Percentiles rank a stretch among this genome's conserved stretches.
Conservation (phyloP, 1,140 invertebrate species). For the Maconellicoccus hirsutus region DNA sequence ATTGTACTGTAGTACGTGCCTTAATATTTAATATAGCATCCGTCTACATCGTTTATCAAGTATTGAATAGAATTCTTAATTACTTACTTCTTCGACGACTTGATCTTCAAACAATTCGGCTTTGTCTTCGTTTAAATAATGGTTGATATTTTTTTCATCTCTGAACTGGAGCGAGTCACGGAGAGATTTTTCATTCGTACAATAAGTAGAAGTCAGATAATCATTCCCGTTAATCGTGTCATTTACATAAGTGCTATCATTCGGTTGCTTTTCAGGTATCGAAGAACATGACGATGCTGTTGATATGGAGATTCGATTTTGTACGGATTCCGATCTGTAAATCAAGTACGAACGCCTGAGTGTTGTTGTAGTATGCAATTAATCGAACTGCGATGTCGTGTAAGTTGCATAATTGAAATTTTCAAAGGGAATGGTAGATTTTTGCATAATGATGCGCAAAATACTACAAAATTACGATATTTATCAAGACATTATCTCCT, state of each 20-base stretch:
- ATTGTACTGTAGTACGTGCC: background rate
- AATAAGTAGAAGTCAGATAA: background rate
- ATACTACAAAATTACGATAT: no score
- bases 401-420: no score
- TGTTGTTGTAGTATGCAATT: no score
- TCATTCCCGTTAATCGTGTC: background rate
- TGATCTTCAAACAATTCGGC: slow-evolving; percentile 16
- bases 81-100: slow-evolving; percentile 18
- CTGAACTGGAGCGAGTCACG: background rate
- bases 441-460: no score
- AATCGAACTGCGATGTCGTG: no score
- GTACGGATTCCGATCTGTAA: background rate
- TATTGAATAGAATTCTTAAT: slow-evolving; percentile 10
- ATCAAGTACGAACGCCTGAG: no score
- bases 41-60: background rate
- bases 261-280: background rate
- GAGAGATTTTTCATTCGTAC: background rate
- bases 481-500: no score
- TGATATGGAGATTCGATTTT: background rate
- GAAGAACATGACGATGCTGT: background rate
- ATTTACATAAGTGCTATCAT: background rate
- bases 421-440: no score
- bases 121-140: slow-evolving; percentile 22
- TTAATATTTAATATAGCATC: background rate
- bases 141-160: background rate